A percentile compares a stretch with the other conserved stretches of the same genome.
These are phyloP conservation scores for Epiperipatus broadwayi DNA, from an alignment of 2,888 invertebrate species.

Conservation along the genomic window DNA sequence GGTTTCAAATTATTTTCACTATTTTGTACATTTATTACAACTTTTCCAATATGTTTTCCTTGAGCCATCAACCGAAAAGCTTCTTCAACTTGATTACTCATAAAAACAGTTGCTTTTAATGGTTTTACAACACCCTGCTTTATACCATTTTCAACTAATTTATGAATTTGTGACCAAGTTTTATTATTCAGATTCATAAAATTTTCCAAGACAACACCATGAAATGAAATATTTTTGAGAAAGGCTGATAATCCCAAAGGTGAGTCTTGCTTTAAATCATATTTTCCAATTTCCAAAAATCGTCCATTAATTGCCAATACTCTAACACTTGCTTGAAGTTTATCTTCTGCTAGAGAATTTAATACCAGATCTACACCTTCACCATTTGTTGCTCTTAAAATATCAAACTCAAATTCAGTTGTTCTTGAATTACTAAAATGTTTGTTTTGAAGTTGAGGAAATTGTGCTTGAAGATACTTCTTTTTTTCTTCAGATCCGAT, in stretches of 20 bases:
- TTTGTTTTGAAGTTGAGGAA: conserved; percentile 29
- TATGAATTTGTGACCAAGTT: conserved; percentile 34
- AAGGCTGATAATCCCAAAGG: conserved; percentile 31
- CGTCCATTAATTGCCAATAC: conserved; percentile 31
- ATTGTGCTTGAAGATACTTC: conserved; percentile 28
- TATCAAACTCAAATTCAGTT: conserved; percentile 25
- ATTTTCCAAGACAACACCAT: conserved; percentile 36
- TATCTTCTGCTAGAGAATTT: conserved; percentile 34
- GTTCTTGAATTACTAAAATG: conserved; percentile 25
- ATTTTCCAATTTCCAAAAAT: conserved; percentile 36
- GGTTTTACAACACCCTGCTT: conserved; percentile 32
- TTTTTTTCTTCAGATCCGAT: conserved; percentile 28
- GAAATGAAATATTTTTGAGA: conserved; percentile 34
- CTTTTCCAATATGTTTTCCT: conserved; percentile 37
- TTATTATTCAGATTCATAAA: conserved; percentile 25
- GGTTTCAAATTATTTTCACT: conserved; percentile 21
- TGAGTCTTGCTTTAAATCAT: conserved; percentile 33
- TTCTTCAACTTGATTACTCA: conserved; percentile 29
- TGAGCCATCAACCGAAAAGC: conserved; percentile 36
- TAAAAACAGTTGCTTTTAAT: conserved; percentile 30
- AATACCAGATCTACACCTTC: conserved; percentile 32
- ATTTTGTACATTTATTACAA: conserved; percentile 29
- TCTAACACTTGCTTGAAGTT: conserved; percentile 30
- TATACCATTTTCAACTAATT: conserved; percentile 32
- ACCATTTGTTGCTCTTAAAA: conserved; percentile 25